Conservation (phyloP, 2,113 vertebrate genomes). For the Lepisosteus osseus region DNA sequence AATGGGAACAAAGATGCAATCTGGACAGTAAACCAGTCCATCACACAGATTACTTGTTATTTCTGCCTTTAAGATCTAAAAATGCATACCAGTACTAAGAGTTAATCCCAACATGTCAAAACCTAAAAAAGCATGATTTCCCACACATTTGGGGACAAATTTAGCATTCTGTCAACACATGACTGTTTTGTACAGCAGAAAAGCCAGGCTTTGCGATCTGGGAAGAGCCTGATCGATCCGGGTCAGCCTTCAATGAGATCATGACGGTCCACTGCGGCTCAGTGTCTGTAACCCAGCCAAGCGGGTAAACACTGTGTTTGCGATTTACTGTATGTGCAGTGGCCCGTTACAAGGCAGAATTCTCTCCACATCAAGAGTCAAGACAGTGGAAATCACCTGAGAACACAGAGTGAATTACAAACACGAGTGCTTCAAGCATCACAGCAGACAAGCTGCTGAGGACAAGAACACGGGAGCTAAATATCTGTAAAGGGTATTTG, state of each 20-base stretch:
- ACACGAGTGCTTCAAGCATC: neutral
- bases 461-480: neutral
- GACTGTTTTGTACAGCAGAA: neutral
- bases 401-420: constrained; percentile 2
- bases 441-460: neutral
- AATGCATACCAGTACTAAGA: neutral
- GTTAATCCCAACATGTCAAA: neutral
- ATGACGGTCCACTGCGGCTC: neutral
- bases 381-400: constrained; percentile 2
- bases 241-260: neutral
- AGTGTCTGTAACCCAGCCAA: neutral
- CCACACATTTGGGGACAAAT: neutral
- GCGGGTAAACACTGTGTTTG: neutral
- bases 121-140: no score
- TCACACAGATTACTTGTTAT: no score
- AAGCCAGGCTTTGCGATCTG: neutral
- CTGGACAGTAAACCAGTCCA: no score
- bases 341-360: neutral
- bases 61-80: no score
- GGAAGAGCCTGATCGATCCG: neutral
- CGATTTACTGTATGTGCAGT: neutral
- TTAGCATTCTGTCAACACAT: neutral
- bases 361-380: neutral
- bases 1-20: no score
- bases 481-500: neutral